A percentile compares a stretch with the other conserved stretches of the same genome.
These are phyloP conservation scores for Trachymyrmex cornetzi DNA, from an alignment of 1,140 invertebrate genomes.

Conservation along the genomic window DNA sequence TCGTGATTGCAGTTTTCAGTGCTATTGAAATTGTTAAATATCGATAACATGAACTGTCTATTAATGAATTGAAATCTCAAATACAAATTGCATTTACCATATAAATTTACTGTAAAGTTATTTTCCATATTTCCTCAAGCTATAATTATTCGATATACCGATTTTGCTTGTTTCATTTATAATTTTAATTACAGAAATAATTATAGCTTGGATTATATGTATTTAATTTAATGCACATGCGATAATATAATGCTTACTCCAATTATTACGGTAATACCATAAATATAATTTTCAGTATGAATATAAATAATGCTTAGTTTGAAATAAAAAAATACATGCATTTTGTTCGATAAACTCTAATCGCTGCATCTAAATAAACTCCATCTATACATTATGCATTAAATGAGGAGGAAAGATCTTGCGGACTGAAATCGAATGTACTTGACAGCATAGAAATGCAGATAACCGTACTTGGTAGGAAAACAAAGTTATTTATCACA, in stretches of 20 bases:
- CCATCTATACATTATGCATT: not conserved
- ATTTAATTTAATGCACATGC: not conserved
- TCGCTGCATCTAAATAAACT: not conserved
- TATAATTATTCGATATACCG: not conserved
- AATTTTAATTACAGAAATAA: not conserved
- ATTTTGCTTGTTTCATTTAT: not conserved
- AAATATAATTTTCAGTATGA: not conserved
- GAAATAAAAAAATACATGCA: not conserved
- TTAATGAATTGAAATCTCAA: conserved; percentile 12
- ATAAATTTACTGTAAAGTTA: conserved; percentile 15
- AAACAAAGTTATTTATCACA: conserved; percentile 23
- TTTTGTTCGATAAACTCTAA: not conserved
- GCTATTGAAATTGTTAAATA: conserved; percentile 18
- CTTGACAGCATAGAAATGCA: not conserved
- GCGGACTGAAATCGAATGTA: not conserved
- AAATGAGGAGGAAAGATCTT: not conserved
- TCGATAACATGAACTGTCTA: not conserved
- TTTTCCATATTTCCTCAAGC: not conserved
- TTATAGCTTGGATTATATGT: not conserved
- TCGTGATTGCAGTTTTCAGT: conserved; percentile 26
- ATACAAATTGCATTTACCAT: not conserved
- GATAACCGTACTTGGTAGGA: conserved; percentile 21
- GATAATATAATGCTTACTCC: not conserved
- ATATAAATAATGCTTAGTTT: not conserved
- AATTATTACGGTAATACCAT: not conserved